Base-by-base conservation (phyloP, 2,797 vertebrate species). In the Nannoperca obscura region DNA sequence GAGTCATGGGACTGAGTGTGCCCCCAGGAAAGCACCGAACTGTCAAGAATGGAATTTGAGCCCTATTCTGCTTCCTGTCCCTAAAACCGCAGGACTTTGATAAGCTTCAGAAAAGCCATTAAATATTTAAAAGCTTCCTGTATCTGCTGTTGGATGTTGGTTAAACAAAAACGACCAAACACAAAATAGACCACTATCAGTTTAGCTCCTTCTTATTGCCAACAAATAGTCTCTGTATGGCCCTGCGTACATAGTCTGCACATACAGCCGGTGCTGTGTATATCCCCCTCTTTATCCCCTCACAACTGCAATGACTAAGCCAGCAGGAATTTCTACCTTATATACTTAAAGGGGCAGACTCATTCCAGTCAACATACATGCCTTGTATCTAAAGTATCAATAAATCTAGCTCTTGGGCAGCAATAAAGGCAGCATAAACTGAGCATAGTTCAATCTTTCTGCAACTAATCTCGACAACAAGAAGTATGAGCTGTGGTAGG, bases 301-400 rank as follows among this genome's bases (percentile, higher is more conserved):
- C 93, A 92, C 89, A 93, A 93, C 93, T 89, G 85, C 83, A 83
- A 90, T 96, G 96, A 97, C 95, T 96, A 96, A 97, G 93, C 94
- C 91, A 91, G 90, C 89, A 96, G 94, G 95, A 95, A 97, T 97
- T 94, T 93, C 89, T 87, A 89, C 94, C 94, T 93, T 95, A 94
- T 94, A 94, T 93, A 95, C 94, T 95, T 93, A 95, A 96, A 96
- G 94, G 90, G 89, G 91, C 89, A 91, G 91, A 87, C 93, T 73
- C 81, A 78, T 78, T 85, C 82, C 66, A 69, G 54, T 15, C 57
- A 77, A 79, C 79, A 55, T 49, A 46, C 69, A 74, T 68, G 30
- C 60, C 32, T 55, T 65, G n/a, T 1, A 54, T 36, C 34, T 60
- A 19, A 75, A 71, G 52, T 50, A 59, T 80, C 72, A 62, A 80